A percentile compares a stretch with the other conserved stretches of the same genome.
Evolutionary conservation across 2,888 invertebrate species (phyloP).

Genomic region (Dexiosoma caninum): DNA sequence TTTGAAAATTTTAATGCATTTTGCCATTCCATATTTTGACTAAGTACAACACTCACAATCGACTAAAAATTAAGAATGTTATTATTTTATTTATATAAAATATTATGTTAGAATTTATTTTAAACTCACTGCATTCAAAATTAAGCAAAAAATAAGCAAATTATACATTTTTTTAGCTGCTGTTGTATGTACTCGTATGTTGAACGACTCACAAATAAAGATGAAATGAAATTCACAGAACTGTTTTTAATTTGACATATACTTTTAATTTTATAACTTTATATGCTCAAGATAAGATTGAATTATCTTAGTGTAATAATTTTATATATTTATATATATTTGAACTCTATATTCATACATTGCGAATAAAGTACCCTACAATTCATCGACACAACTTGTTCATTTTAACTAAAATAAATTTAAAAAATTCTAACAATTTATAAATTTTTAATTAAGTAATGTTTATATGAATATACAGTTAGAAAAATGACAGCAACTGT

Average conservation of each 20-base stretch:
- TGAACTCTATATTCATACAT: too few relatives aligned
- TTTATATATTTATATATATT: too few relatives aligned
- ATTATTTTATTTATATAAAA: background rate
- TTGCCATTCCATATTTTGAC: conserved; percentile 30
- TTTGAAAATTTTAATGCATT: conserved; percentile 54
- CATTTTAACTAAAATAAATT: too few relatives aligned
- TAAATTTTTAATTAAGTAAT: too few relatives aligned
- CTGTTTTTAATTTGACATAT: too few relatives aligned
- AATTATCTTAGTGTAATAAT: too few relatives aligned
- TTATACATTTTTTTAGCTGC: background rate
- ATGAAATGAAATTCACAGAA: too few relatives aligned
- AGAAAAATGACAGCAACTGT: too few relatives aligned
- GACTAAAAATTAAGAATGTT: conserved; percentile 3
- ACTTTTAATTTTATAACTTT: background rate
- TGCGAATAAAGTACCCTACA: too few relatives aligned
- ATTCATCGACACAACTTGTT: too few relatives aligned
- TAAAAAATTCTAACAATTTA: too few relatives aligned
- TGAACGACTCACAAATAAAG: background rate
- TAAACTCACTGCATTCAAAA: conserved; percentile 15
- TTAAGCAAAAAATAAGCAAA: background rate
- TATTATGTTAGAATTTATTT: background rate
- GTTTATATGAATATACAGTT: too few relatives aligned
- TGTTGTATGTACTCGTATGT: background rate
- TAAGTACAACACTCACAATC: background rate
- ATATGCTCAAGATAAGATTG: conserved; percentile 35